Evolutionary conservation across 2,113 vertebrate species (phyloP).

Genomic region (Pleuronectes platessa): DNA sequence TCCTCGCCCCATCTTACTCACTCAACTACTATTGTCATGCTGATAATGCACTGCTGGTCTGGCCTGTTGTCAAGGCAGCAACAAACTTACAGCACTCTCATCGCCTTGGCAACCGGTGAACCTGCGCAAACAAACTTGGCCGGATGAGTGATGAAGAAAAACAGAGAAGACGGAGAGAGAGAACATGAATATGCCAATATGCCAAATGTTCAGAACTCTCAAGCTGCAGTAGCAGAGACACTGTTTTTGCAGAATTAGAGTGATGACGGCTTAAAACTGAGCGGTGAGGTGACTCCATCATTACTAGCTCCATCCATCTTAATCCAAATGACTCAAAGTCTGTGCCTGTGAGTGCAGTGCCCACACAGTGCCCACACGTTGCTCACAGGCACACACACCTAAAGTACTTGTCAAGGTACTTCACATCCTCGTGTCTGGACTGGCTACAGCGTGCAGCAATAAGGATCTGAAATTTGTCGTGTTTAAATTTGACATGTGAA

Average conservation of each 20-base stretch:
- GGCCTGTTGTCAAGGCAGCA: constrained; percentile 75
- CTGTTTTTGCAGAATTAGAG: constrained; percentile 20
- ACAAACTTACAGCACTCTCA: constrained; percentile 61
- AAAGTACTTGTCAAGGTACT: constrained; percentile 14
- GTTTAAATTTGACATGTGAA: background rate
- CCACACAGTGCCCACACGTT: constrained; percentile 16
- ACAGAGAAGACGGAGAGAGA: background rate
- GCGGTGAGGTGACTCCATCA: constrained; percentile 37
- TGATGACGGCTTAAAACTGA: constrained; percentile 44
- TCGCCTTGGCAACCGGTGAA: constrained; percentile 77
- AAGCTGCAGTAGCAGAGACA: constrained; percentile 16
- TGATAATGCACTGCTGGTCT: constrained; percentile 53
- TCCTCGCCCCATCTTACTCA: constrained; percentile 37
- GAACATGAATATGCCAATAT: constrained; percentile 5
- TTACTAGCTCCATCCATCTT: constrained; percentile 41
- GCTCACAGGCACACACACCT: constrained; percentile 25
- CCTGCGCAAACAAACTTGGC: constrained; percentile 58
- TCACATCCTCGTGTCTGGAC: constrained; percentile 31
- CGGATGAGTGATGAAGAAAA: constrained; percentile 39
- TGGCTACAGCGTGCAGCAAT: constrained; percentile 1
- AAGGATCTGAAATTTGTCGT: background rate
- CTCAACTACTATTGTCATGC: constrained; percentile 58
- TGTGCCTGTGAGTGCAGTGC: constrained; percentile 14
- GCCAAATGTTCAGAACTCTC: constrained; percentile 28
- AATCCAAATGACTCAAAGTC: constrained; percentile 56